Base-by-base conservation (phyloP, 2,113 vertebrate species). In the Hippoglossus stenolepis region DNA sequence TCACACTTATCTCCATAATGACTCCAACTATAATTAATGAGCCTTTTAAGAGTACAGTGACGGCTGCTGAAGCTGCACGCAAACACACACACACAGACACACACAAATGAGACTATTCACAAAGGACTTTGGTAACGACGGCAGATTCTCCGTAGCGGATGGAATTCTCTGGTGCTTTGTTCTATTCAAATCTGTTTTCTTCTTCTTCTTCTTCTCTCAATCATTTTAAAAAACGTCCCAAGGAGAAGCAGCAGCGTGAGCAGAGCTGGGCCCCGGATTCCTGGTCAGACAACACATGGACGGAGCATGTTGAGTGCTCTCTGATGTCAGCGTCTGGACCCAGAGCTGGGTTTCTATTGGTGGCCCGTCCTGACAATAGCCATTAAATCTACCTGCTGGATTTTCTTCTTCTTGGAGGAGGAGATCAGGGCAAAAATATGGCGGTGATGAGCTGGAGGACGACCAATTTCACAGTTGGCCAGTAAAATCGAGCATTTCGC, bases 1-100 rank as follows among this genome's bases (percentile, higher is more conserved):
- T 87, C 83, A 71, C 86, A 85, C 87, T 93, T 88, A 89, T 91
- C 89, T 89, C 82, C 79, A 76, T 90, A 90, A 90, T 89, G 82
- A 84, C 83, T 89, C 83, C 73, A 21, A 77, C 77, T 77, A 74
- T 85, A 89, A 89, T 91, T 93, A 91, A 92, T 79, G 86, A 86
- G 86, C 78, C 85, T 85, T 87, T 80, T 70, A 85, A 89, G 89
- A 80, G 80, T 80, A 81, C 85, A 83, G 73, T 87, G 79, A 73
- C 74, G 58, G 49, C 26, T n/a, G 51, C 51, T 53, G 51, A 20
- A 20, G 20, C 51, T n/a, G 64, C 85, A 86, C 74, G 63, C 40
- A 77, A 38, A 63, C 38, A 70, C 57, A 76, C 81, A 77, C 45
- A 63, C 38, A 70, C 71, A 66, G 21, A 77, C 38, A 63, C 38